Evolutionary conservation across 2,888 invertebrate species (phyloP).

Genomic region (Adelognathus sp.): DNA sequence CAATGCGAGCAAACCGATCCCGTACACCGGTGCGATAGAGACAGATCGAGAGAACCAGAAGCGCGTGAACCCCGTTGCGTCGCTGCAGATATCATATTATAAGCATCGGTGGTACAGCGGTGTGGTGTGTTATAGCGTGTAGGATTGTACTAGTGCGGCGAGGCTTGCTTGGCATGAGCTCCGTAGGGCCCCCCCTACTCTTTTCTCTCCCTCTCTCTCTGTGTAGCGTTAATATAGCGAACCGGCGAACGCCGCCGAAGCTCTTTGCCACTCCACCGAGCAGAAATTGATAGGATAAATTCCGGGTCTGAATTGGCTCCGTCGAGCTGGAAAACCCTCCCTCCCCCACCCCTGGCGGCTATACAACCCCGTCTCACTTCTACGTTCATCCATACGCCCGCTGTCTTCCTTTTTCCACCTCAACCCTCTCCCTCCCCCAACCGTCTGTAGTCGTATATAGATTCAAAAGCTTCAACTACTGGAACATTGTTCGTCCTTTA

Average conservation of each 20-base stretch:
- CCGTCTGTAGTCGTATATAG: conserved; percentile 46
- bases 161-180: conserved; percentile 64
- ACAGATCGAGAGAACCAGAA: background rate
- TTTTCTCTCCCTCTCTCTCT: too few relatives aligned
- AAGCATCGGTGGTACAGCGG: conserved; percentile 58
- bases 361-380: background rate
- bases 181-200: conserved; percentile 72
- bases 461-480: conserved; percentile 50
- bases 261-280: conserved; percentile 85
- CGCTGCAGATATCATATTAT: conserved; percentile 69
- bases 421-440: conserved; percentile 38
- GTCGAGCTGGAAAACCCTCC: conserved; percentile 83
- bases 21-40: conserved; percentile 6
- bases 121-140: too few relatives aligned
- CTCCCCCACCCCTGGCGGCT: conserved; percentile 59
- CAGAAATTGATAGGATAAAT: conserved; percentile 86
- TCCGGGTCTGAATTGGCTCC: conserved; percentile 85
- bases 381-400: conserved; percentile 35
- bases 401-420: conserved; percentile 47
- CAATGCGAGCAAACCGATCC: conserved; percentile 46
- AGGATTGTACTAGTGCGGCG: conserved; percentile 70
- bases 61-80: conserved; percentile 54
- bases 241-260: conserved; percentile 81
- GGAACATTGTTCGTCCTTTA: conserved; percentile 21
- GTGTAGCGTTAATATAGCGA: conserved; percentile 80